phyloP scores from a whole-genome alignment of 2,113 vertebrate species.

The Sprattus sprattus region DNA sequence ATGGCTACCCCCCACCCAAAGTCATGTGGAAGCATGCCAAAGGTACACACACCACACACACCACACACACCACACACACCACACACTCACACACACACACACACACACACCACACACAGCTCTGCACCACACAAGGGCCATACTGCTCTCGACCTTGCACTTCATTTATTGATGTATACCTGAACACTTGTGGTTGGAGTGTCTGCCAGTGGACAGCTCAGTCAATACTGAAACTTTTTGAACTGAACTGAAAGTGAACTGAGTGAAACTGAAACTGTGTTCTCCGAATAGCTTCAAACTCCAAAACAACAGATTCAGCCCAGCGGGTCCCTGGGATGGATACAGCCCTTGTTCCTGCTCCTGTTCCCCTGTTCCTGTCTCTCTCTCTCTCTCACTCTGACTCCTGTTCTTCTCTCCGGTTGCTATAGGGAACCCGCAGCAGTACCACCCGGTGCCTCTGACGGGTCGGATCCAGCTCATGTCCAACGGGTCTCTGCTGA shows the following conservation, averaged over 20 bases:
- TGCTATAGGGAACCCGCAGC: conserved; percentile 94
- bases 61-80: too few relatives aligned
- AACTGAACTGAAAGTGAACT: too few relatives aligned
- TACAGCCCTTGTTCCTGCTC: too few relatives aligned
- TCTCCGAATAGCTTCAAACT: neutral
- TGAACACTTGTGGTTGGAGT: neutral
- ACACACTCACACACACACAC: too few relatives aligned
- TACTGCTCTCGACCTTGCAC: neutral
- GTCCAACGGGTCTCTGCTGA: conserved; percentile 92
- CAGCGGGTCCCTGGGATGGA: too few relatives aligned
- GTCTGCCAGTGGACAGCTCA: neutral
- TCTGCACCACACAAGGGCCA: neutral
- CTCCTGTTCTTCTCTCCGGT: conserved; percentile 27
- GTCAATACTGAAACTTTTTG: neutral
- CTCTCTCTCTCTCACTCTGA: neutral
- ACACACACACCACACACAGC: conserved; percentile 49
- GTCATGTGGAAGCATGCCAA: conserved; percentile 99
- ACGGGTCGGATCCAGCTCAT: conserved; percentile 97
- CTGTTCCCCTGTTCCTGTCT: neutral
- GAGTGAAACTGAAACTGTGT: neutral
- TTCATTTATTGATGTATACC: neutral
- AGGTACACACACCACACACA: too few relatives aligned
- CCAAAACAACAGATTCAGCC: too few relatives aligned
- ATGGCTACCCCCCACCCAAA: conserved; percentile 95
- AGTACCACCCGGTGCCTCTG: conserved; percentile 95